Evolutionary conservation across 2,888 invertebrate species (phyloP), one percentile per base, ranked within the genome.

Genomic region (Atethmia centrago): DNA sequence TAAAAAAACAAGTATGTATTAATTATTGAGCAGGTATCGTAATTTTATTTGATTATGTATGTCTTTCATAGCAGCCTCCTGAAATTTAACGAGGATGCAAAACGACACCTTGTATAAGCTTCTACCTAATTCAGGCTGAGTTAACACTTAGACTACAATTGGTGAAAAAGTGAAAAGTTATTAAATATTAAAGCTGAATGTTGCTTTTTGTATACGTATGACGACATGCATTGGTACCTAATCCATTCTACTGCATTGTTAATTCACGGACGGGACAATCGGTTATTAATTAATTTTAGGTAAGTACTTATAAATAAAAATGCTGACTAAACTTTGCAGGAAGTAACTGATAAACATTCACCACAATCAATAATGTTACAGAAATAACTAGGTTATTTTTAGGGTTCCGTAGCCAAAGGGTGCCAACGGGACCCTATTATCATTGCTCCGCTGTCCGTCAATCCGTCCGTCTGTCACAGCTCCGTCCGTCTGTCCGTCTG

Each of bases 321-420:
- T 53, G 47, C 45, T 73, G 51, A 61, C n/a, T n/a, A 53, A 79
- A 53, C 31, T 59, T 36, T 64, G 45, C 80, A 59, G 61, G 80
- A 75, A 73, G 19, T 70, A 70, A 42, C 47, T 59, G 59, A 72
- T 79, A 59, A 59, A 40, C 53, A 47, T 31, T 9, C 12, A 72
- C 74, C 47, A 40, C 40, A 80, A 47, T 53, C 25, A 72, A 73
- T 61, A 61, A 53, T 21, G 73, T 79, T 40, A 61, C 19, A 72
- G 21, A 71, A 68, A 31, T 51, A 28, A n/a, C 0, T 45, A 47
- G 16, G 25, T n/a, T 16, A 31, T 21, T 71, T 36, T 47, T 36
- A 36, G 36, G 36, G 36, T n/a, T n/a, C n/a, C n/a, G n/a, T n/a
- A n/a, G n/a, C n/a, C n/a, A n/a, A n/a, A n/a, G n/a, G n/a, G n/a